A percentile compares a stretch with the other conserved stretches of the same genome.
phyloP scores from a whole-genome alignment of 1,140 invertebrate species.

The Drosophila mayri region DNA sequence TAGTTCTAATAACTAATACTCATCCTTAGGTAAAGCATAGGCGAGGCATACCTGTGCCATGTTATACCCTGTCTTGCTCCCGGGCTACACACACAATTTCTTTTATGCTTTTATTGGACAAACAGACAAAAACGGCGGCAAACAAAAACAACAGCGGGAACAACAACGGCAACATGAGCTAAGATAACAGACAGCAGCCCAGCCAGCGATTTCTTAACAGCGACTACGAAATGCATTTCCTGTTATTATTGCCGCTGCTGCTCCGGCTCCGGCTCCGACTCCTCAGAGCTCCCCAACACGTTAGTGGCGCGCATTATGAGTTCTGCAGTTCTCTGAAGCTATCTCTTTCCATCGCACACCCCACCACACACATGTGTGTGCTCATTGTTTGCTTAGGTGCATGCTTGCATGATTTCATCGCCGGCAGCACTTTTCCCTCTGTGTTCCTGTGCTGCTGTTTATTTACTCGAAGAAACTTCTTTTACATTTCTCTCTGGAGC shows the following conservation, averaged over 20 bases:
- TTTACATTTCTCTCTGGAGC: conserved; percentile 60
- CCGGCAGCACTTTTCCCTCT: conserved; percentile 69
- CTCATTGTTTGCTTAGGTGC: conserved; percentile 70
- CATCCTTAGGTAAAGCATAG: neutral
- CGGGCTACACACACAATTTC: conserved; percentile 64
- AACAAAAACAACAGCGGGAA: conserved; percentile 64
- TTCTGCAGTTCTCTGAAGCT: conserved; percentile 16
- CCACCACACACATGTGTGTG: conserved; percentile 27
- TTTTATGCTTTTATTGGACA: conserved; percentile 74
- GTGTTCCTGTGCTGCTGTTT: conserved; percentile 64
- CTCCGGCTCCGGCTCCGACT: neutral
- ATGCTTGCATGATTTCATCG: conserved; percentile 77
- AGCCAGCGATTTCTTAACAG: conserved; percentile 70
- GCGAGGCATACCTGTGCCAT: conserved; percentile 1
- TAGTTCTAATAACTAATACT: neutral
- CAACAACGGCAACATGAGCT: conserved; percentile 62
- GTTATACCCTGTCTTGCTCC: conserved; percentile 16
- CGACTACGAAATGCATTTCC: conserved; percentile 73
- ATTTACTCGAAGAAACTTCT: conserved; percentile 75
- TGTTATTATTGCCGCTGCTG: conserved; percentile 71
- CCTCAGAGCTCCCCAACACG: conserved; percentile 52
- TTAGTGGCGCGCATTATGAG: conserved; percentile 62
- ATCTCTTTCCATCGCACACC: conserved; percentile 9
- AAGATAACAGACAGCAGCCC: conserved; percentile 68
- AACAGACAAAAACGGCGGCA: conserved; percentile 49